Evolutionary conservation across 2,888 invertebrate genomes (phyloP).

Genomic region (Pecten maximus): DNA sequence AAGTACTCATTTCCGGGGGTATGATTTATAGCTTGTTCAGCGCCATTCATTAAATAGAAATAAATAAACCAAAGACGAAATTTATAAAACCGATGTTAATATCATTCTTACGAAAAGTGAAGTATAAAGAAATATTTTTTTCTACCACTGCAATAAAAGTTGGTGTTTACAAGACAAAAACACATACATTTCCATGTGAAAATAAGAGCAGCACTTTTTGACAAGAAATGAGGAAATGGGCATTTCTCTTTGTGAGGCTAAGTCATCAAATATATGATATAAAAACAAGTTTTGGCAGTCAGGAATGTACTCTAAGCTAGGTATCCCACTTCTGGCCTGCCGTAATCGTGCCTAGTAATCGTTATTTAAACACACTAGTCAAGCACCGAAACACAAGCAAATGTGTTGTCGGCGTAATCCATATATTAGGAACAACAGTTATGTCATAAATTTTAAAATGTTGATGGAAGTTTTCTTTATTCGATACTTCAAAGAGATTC

Average conservation of each 20-base stretch:
- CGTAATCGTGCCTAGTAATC: not conserved
- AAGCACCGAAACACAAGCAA: not conserved
- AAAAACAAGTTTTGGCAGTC: not conserved
- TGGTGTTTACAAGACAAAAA: too few species aligned
- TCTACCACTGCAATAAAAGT: too few species aligned
- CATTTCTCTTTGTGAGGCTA: not conserved
- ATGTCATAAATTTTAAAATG: not conserved
- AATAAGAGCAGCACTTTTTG: not conserved
- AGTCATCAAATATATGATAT: not conserved
- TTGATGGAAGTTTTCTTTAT: not conserved
- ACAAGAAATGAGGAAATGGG: not conserved
- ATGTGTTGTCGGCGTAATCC: not conserved
- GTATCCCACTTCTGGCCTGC: not conserved
- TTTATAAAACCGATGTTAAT: too few species aligned
- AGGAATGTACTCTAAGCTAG: not conserved
- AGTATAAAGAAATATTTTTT: too few species aligned
- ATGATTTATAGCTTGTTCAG: too few species aligned
- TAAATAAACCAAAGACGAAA: too few species aligned
- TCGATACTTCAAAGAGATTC: not conserved
- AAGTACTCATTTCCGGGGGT: too few species aligned
- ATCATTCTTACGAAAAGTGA: too few species aligned
- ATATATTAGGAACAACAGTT: slow-evolving; percentile 22
- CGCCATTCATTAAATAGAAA: too few species aligned
- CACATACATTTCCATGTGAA: not conserved
- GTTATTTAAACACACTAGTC: not conserved